phyloP scores from a whole-genome alignment of 2,113 vertebrate species.

The Dicrurus megarhynchus region DNA sequence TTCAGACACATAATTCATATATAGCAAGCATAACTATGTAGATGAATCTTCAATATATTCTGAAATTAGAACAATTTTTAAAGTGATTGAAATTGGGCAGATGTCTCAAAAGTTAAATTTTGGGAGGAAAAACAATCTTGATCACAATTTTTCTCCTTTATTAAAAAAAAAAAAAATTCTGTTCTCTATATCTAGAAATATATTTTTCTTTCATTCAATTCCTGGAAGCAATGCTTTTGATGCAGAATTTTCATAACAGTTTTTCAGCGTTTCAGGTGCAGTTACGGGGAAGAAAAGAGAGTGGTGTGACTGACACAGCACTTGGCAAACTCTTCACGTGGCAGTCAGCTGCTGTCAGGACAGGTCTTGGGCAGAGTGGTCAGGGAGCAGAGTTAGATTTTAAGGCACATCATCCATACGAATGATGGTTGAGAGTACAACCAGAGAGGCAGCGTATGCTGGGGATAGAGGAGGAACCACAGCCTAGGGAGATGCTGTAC shows the following conservation, averaged over 20 bases:
- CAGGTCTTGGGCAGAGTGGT: rapidly evolving
- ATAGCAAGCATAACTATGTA: neutral
- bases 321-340: rapidly evolving
- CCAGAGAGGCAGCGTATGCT: neutral
- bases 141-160: neutral
- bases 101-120: neutral
- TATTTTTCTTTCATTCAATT: neutral
- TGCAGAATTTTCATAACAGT: neutral
- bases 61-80: neutral
- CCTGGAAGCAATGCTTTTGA: neutral
- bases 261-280: neutral
- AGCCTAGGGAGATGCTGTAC: neutral
- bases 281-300: neutral
- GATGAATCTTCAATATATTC: neutral
- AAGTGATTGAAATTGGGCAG: neutral
- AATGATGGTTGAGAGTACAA: neutral
- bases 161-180: neutral
- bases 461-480: neutral
- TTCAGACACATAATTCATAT: neutral
- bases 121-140: rapidly evolving
- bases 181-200: neutral
- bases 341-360: neutral
- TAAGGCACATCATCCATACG: neutral
- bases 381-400: neutral
- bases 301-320: neutral